Base-by-base conservation (phyloP, 2,888 invertebrate species). In the Apomyelois bistriatella region DNA sequence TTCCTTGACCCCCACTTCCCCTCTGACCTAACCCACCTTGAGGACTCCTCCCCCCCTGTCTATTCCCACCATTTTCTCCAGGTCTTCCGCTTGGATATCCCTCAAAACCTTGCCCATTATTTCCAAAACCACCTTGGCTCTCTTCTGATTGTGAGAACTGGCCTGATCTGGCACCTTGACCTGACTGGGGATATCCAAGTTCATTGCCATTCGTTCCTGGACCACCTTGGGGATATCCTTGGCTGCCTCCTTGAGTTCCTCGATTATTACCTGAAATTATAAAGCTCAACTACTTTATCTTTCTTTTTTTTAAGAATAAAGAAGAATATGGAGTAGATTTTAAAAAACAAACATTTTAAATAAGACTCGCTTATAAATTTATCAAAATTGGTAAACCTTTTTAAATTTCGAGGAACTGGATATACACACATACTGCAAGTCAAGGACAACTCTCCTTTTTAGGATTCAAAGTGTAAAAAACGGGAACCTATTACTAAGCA, bases 141-240 rank as follows among this genome's bases (percentile, higher is more conserved):
- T 60, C 60, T 22, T 60, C 66, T 13, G 58, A 54, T 32, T 66
- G 55, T 1, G 59, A 55, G 36, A 58, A 58, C 35, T 53, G 59
- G 5, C 59, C 56, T 28, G 62, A 59, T 9, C 36, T 43, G 28
- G 51, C 40, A 12, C 42, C 46, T 8, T 52, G 48, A 9, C 40
- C 36, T 46, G 37, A 17, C 22, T 22, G 52, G 9, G 52, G 41
- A 16, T 51, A 49, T 22, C 60, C 60, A 16, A 56, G 50, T 0
- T 56, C 56, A 50, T 60, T 58, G 13, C 53, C 46, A 4, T 64
- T 65, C 32, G 54, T 55, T 5, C 61, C 62, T 48, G 60, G 62
- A 49, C 56, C 57, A 2, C 59, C 63, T 56, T 65, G 68, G 35
- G 70, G 56, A 43, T 80, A 82, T 10, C 78, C 81, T 63, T 76